A percentile compares a stretch with the other conserved stretches of the same genome.
These are phyloP conservation scores for Polyodon spathula DNA, from an alignment of 2,113 vertebrate species.

Conservation along the genomic window DNA sequence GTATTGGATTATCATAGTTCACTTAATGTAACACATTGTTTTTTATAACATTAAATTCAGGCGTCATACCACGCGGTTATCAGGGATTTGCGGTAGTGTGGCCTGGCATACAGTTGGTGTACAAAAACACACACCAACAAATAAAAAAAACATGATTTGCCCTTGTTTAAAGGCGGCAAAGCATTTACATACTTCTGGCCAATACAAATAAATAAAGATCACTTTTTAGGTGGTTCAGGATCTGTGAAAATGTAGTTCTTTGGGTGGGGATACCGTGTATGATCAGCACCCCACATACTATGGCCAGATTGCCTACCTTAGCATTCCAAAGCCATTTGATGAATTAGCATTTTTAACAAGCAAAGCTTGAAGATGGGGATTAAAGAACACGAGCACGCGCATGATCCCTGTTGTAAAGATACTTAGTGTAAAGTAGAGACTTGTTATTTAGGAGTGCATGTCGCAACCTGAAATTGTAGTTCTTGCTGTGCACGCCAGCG, in stretches of 20 bases:
- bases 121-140: too few relatives aligned
- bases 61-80: neutral
- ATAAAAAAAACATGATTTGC: constrained; percentile 53
- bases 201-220: constrained; percentile 43
- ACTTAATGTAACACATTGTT: too few relatives aligned
- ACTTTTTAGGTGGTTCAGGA: constrained; percentile 26
- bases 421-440: too few relatives aligned
- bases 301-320: constrained; percentile 17
- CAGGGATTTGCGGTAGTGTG: constrained; percentile 11
- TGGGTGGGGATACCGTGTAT: constrained; percentile 79
- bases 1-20: neutral
- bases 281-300: constrained; percentile 23
- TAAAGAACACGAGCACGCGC: too few relatives aligned
- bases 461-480: too few relatives aligned
- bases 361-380: neutral
- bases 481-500: too few relatives aligned
- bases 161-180: constrained; percentile 67
- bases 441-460: too few relatives aligned
- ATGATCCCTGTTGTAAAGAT: constrained; percentile 14
- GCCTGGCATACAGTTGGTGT: constrained; percentile 30
- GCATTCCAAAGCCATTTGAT: constrained; percentile 18
- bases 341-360: neutral
- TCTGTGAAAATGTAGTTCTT: constrained; percentile 69
- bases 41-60: neutral
- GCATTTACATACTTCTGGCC: constrained; percentile 59